Evolutionary conservation across 2,113 vertebrate species (phyloP), one percentile per base, ranked within the genome.

Genomic region (Nibea coibor): DNA sequence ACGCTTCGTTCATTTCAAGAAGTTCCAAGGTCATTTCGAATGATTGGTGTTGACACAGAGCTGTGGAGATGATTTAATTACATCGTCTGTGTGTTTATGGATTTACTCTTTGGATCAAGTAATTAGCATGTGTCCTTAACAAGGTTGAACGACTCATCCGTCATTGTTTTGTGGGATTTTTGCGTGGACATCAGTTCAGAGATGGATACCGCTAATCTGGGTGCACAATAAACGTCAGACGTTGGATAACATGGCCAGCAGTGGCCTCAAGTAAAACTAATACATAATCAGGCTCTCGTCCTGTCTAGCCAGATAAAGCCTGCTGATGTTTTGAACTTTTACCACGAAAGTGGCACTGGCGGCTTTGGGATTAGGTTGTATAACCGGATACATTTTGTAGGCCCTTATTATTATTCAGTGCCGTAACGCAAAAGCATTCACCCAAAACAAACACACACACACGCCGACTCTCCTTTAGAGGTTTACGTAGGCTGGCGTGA

Each of bases 41-140:
- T 83, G 87, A 89, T 81, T 82, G 66, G 24, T 87, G 93, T 90
- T 87, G 89, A 91, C 79, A 73, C 72, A 75, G 65, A 78, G 72
- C 75, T 28, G 61, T 69, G 82, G 53, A 74, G 80, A 89, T 85
- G 71, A 85, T 91, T 90, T 89, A 83, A 91, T 91, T 84, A 82
- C 83, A 56, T 80, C 16, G 45, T 70, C 57, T 88, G 77, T 89
- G 87, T 92, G 91, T 91, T 94, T 88, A 91, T 91, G 88, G 90
- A 91, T 91, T 92, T 89, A 87, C 72, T 83, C 76, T 85, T 82
- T 84, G 66, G 56, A 83, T 88, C 58, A 57, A 64, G 75, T 87
- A 87, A 90, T 92, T 90, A 86, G 65, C 66, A 22, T 43, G 53
- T 75, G 88, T 86, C 88, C 89, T 90, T 56, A 90, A 80, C 90